Evolutionary conservation across 1,140 invertebrate species (phyloP).

Genomic region (Spodoptera litura): DNA sequence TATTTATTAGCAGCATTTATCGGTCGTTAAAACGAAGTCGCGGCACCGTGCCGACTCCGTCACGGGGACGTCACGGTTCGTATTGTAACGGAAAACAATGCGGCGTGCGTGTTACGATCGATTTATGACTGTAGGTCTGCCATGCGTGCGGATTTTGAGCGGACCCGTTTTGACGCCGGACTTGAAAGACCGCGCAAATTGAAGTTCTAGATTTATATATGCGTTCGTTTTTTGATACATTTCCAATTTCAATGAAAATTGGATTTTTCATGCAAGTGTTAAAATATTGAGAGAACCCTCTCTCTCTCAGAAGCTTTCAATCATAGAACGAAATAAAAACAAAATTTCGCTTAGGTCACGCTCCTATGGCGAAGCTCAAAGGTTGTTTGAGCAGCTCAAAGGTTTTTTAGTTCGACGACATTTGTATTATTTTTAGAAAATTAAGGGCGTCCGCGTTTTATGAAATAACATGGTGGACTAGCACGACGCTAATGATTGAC

Average conservation of each 20-base stretch:
- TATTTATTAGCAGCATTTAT: conserved; percentile 74
- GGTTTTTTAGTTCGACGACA: not conserved
- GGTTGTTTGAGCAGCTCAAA: not conserved
- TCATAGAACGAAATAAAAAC: not conserved
- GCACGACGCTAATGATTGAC: conserved; percentile 16
- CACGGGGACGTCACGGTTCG: conserved; percentile 66
- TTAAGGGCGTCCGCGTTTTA: conserved; percentile 7
- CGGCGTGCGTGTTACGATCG: conserved; percentile 59
- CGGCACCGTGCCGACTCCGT: conserved; percentile 64
- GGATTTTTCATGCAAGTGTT: not conserved
- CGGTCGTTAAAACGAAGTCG: conserved; percentile 69
- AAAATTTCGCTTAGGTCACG: not conserved
- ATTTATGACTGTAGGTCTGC: conserved; percentile 56
- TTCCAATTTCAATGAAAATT: not conserved
- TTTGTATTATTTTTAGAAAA: conserved; percentile 11
- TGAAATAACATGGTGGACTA: conserved; percentile 9
- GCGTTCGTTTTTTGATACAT: not conserved
- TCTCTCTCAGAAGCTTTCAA: not conserved
- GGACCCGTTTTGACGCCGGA: conserved; percentile 11
- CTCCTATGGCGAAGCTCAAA: not conserved
- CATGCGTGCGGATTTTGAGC: conserved; percentile 30
- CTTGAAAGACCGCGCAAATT: conserved; percentile 17
- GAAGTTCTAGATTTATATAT: not conserved
- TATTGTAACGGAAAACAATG: conserved; percentile 69
- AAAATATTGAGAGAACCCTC: conserved; percentile 1